phyloP scores from a whole-genome alignment of 2,888 invertebrate genomes.

The Drosophila demipolita region DNA sequence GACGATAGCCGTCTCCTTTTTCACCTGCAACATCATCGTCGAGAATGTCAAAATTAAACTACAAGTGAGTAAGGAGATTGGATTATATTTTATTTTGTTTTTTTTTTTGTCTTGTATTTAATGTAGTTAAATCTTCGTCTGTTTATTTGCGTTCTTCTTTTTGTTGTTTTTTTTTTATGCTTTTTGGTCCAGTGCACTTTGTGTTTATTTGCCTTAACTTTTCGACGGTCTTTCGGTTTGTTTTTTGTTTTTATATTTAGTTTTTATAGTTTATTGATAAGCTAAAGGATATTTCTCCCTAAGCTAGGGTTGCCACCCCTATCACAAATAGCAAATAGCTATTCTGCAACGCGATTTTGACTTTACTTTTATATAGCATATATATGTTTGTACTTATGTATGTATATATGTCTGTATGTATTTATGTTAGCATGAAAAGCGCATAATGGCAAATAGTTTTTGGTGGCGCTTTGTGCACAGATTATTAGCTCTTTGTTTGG shows the following conservation, averaged over 20 bases:
- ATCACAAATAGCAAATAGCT: constrained; percentile 29
- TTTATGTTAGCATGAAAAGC: constrained; percentile 1
- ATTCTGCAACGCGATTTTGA: constrained; percentile 54
- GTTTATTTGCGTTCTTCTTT: constrained; percentile 46
- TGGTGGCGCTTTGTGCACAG: constrained; percentile 21
- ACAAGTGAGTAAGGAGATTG: constrained; percentile 87
- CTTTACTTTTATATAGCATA: constrained; percentile 52
- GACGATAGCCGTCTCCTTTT: constrained; percentile 96
- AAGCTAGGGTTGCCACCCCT: constrained; percentile 57
- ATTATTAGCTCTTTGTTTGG: constrained; percentile 57
- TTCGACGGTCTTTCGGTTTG: constrained; percentile 22
- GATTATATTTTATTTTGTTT: constrained; percentile 28
- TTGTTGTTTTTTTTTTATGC: constrained; percentile 52
- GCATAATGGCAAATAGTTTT: constrained; percentile 63
- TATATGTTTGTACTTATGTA: constrained; percentile 1
- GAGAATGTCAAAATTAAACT: constrained; percentile 90
- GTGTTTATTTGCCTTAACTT: constrained; percentile 51
- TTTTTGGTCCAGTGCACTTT: constrained; percentile 75
- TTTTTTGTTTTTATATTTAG: constrained; percentile 10
- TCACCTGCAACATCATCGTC: constrained; percentile 92
- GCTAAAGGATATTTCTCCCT: constrained; percentile 54
- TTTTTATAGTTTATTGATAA: constrained; percentile 79
- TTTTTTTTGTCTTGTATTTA: constrained; percentile 21
- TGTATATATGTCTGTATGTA: constrained; percentile 5
- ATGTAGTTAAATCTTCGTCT: constrained; percentile 47